phyloP scores from a whole-genome alignment of 2,113 vertebrate genomes.

The Antechinus stuartii region DNA sequence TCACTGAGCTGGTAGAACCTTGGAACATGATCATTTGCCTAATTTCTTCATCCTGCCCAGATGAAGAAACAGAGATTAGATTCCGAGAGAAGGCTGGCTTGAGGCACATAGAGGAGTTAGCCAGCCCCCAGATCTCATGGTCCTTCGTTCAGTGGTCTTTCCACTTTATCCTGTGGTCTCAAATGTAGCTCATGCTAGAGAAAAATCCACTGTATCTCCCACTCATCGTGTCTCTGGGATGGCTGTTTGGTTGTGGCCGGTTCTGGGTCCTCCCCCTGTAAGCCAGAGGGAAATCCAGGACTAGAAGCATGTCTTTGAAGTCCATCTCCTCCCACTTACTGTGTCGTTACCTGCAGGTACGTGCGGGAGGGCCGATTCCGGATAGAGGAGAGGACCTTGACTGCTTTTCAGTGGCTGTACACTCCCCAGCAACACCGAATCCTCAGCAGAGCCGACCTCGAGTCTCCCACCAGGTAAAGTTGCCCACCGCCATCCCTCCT shows the following conservation, averaged over 20 bases:
- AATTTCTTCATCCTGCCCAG: neutral
- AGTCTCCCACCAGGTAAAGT: constrained; percentile 83
- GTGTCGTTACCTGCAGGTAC: constrained; percentile 82
- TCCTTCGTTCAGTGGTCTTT: neutral
- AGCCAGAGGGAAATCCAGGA: neutral
- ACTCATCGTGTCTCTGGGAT: neutral
- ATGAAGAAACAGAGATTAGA: neutral
- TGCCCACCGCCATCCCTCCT: neutral
- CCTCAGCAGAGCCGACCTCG: constrained; percentile 81
- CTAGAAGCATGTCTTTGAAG: neutral
- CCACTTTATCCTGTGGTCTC: neutral
- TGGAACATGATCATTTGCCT: neutral
- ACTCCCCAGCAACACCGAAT: constrained; percentile 86
- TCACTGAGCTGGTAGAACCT: neutral
- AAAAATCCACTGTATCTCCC: neutral
- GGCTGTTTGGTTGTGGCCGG: neutral
- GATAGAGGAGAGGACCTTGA: constrained; percentile 86
- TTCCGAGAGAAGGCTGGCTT: neutral
- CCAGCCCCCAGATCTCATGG: neutral
- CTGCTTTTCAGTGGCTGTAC: constrained; percentile 88
- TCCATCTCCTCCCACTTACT: neutral
- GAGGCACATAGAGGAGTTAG: neutral
- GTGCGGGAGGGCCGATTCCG: constrained; percentile 86
- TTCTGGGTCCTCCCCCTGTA: neutral
- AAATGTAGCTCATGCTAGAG: neutral